Evolutionary conservation across 1,140 invertebrate species (phyloP), one percentile per base, ranked within the genome.

Genomic region (Hyles euphorbiae): DNA sequence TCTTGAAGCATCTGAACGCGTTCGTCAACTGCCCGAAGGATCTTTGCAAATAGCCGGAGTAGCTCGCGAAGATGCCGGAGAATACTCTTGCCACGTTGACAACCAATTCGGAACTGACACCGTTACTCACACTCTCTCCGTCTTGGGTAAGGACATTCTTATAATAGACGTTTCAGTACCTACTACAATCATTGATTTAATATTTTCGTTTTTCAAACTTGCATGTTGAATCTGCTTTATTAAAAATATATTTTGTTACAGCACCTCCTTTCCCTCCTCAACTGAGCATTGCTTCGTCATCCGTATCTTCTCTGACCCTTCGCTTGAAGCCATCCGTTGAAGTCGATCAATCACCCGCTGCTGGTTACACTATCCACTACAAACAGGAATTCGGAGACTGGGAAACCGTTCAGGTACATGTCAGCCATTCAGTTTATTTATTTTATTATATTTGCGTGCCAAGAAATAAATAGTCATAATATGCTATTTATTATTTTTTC

Each of bases 51-150:
- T 99, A 52, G 95, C 96, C 64, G 94, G 96, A 69, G 95, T 98
- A 0, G 95, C 95, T 51, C 92, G 96, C 52, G 94, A 95, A 62
- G 97, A 98, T 88, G 96, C 96, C 59, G 96, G 96, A 43, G 95
- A 97, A 85, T 97, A 97, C 74, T 93, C 94, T 0, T 99, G 98
- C 85, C 94, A 94, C 66, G 98, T 98, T 4, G 96, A 96, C 79
- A 99, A 98, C 88, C 94, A 95, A 9, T 97, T 96, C 83, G 97
- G 97, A 43, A 95, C 96, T 67, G 97, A 98, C 74, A 96, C 94
- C 22, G 96, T 98, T 46, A 98, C 96, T 4, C 97, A 98, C 80
- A 94, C 94, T 51, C 90, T 99, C 33, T 93, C 96, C 62, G 96
- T 98, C 5, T 91, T 96, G 63, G 95, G 95, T 96, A 83, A 43